Evolutionary conservation across 1,140 invertebrate genomes (phyloP).

Genomic region (Micrasema minimum): DNA sequence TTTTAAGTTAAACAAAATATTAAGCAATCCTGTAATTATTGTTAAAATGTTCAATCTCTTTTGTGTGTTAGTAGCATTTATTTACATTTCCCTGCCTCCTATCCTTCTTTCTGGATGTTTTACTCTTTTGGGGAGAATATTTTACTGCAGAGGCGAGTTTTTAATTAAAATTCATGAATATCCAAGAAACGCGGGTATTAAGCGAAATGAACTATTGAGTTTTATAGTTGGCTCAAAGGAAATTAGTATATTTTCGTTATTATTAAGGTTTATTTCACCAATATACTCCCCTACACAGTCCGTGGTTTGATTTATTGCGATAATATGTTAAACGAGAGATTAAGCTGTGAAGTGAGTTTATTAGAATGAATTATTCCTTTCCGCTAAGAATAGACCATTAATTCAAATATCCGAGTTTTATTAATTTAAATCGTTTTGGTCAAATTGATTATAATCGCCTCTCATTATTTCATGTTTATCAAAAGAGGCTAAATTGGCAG

Average conservation of each 20-base stretch:
- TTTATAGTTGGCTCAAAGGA: not conserved
- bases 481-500: too few relatives aligned
- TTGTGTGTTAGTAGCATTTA: too few relatives aligned
- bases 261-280: not conserved
- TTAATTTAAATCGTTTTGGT: too few relatives aligned
- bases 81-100: not conserved
- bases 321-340: constrained; percentile 4
- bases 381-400: too few relatives aligned
- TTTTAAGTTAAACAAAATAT: not conserved
- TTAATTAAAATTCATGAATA: constrained; percentile 29
- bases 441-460: too few relatives aligned
- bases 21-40: constrained; percentile 4
- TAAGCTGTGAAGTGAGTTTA: too few relatives aligned
- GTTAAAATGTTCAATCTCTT: constrained; percentile 4
- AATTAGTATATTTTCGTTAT: not conserved
- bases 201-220: constrained; percentile 9
- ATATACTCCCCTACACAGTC: not conserved
- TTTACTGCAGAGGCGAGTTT: not conserved
- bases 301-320: not conserved
- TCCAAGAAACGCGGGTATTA: constrained; percentile 3
- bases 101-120: not conserved
- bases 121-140: constrained; percentile 1
- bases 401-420: not conserved
- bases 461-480: too few relatives aligned
- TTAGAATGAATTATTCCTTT: too few relatives aligned